Conservation (phyloP, 2,888 invertebrate species). For the Stenodera caucasica region DNA sequence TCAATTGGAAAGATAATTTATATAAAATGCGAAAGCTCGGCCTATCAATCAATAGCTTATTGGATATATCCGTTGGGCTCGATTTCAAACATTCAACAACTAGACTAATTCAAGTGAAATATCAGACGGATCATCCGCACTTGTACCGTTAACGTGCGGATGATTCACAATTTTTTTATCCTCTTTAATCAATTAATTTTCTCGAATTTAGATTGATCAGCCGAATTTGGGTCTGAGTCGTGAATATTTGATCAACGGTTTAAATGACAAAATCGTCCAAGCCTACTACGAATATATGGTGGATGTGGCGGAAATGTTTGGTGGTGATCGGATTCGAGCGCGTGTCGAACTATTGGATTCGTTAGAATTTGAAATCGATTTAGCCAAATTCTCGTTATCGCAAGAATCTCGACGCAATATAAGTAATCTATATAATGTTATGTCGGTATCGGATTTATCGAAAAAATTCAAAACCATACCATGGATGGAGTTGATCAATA, state of each 20-base stretch:
- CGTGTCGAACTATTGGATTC: slow-evolving; percentile 34
- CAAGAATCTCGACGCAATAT: slow-evolving; percentile 29
- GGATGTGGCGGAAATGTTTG: slow-evolving; percentile 40
- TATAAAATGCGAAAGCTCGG: slow-evolving; percentile 27
- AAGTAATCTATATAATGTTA: slow-evolving; percentile 55
- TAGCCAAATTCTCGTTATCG: slow-evolving; percentile 35
- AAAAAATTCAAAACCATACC: slow-evolving; percentile 51
- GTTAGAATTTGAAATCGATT: slow-evolving; percentile 38
- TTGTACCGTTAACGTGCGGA: too few relatives aligned
- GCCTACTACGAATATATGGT: slow-evolving; percentile 65
- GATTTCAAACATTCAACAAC: slow-evolving; percentile 35
- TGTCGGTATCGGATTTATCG: slow-evolving; percentile 56
- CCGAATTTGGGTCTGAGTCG: slow-evolving; percentile 76
- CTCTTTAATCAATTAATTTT: not conserved
- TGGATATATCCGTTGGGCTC: slow-evolving; percentile 31
- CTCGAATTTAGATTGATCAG: slow-evolving; percentile 70
- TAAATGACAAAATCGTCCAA: slow-evolving; percentile 73
- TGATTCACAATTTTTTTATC: too few relatives aligned
- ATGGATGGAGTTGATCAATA: slow-evolving; percentile 58
- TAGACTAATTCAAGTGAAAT: slow-evolving; percentile 30
- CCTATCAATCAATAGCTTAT: slow-evolving; percentile 29
- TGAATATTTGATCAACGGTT: slow-evolving; percentile 76
- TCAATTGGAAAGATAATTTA: slow-evolving; percentile 28
- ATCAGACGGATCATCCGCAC: too few relatives aligned
- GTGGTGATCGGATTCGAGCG: slow-evolving; percentile 35